Base-by-base conservation (phyloP, 2,888 invertebrate genomes). In the Heteromyza rotundicornis region DNA sequence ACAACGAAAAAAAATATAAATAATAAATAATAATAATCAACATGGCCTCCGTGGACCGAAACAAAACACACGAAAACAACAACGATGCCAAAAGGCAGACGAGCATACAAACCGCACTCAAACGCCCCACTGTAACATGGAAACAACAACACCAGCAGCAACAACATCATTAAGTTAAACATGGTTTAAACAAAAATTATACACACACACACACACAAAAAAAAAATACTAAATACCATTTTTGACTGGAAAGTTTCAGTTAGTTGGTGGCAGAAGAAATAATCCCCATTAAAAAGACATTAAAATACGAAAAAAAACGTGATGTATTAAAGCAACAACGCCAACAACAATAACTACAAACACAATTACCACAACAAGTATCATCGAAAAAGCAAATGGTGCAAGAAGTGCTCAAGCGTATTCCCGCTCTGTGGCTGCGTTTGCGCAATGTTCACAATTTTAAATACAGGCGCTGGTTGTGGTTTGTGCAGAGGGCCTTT, bases 121-220 rank as follows among this genome's bases (percentile, higher is more conserved):
- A n/a, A 24, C 54, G 36, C 54, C 35, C 23, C 55, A 60, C 54
- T 40, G 62, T 62, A 57, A 61, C 62, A 53, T 53, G 54, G 47
- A 35, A 44, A 49, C 62, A 44, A 24, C 60, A 44, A 49, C 58
- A 51, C 22, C 65, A 57, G 49, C 63, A 60, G 60, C 68, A 69
- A 72, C 71, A 73, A 74, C 76, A 74, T 74, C 69, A 74, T 75
- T 74, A 74, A 67, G 57, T 66, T 19, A 20, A 19, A 17, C 47
- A 47, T 47, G 19, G 7, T 14, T 63, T 53, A 62, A 32, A 67
- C 67, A 69, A 56, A 70, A 65, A 70, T 57, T 60, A 56, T 36
- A 40, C 57, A 57, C 23, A 53, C 16, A 54, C 20, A 66, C 63
- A 64, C 52, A 60, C 58, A 64, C 32, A 59, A 50, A 44, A 16